Evolutionary conservation across 2,113 vertebrate species (phyloP).

Genomic region (Corythornis cristatus): DNA sequence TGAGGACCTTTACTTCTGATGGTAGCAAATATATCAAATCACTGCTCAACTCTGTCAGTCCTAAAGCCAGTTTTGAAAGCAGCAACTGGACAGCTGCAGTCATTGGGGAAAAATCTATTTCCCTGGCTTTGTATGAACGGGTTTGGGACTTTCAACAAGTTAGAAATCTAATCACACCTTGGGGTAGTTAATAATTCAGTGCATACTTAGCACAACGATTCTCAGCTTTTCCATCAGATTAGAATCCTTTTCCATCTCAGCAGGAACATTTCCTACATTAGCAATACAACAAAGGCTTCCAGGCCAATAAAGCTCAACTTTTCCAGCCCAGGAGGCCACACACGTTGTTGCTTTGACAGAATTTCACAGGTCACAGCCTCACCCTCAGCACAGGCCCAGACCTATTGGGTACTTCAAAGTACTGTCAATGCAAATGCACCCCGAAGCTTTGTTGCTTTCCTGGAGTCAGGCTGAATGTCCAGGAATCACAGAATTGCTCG

Average conservation of each 20-base stretch:
- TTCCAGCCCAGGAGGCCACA: not conserved
- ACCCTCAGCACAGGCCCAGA: not conserved
- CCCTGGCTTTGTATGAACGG: not conserved
- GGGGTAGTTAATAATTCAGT: slow-evolving; percentile 36
- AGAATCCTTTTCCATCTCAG: slow-evolving; percentile 24
- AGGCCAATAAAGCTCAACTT: not conserved
- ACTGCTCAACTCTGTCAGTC: not conserved
- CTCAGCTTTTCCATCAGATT: slow-evolving; percentile 41
- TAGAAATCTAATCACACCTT: slow-evolving; percentile 20
- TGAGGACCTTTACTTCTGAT: not conserved
- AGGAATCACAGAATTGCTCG: too few species aligned
- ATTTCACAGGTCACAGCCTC: not conserved
- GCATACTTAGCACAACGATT: not conserved
- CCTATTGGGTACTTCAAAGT: not conserved
- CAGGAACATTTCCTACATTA: not conserved
- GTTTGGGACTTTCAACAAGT: not conserved
- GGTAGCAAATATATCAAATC: not conserved
- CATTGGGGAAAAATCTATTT: not conserved
- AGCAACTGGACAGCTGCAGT: not conserved
- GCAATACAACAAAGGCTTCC: not conserved
- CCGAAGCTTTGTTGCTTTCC: not conserved
- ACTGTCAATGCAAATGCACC: not conserved
- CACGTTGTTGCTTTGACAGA: not conserved
- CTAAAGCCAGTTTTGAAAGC: not conserved
- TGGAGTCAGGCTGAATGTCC: not conserved